Conservation (phyloP, 2,797 vertebrate species). For the Remorina albescens region DNA sequence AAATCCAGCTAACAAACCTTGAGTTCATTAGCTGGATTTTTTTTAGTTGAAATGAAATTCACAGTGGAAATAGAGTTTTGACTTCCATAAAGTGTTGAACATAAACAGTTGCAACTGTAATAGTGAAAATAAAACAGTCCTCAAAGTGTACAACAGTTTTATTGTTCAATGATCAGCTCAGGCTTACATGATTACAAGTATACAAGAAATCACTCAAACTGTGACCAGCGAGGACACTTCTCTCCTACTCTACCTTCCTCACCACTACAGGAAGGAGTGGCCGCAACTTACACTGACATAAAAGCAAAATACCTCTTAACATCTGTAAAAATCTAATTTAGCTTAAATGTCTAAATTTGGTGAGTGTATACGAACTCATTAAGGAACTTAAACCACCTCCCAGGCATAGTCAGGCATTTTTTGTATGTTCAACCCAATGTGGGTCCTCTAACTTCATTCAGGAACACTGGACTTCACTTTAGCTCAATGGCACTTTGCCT, state of each 20-base stretch:
- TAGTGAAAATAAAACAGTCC: slow-evolving; percentile 5
- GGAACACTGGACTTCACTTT: slow-evolving; percentile 6
- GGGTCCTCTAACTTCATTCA: slow-evolving; percentile 49
- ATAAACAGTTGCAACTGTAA: background rate
- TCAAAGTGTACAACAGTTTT: slow-evolving; percentile 81
- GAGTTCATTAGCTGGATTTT: no score
- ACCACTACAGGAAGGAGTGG: slow-evolving; percentile 21
- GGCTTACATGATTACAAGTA: slow-evolving; percentile 80
- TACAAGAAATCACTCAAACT: slow-evolving; percentile 75
- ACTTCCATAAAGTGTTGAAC: background rate
- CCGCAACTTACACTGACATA: slow-evolving; percentile 37
- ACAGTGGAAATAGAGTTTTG: background rate
- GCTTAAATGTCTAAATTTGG: slow-evolving; percentile 10
- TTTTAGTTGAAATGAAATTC: no score
- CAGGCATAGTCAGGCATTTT: slow-evolving; percentile 3
- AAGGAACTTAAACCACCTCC: slow-evolving; percentile 7
- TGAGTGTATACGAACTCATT: slow-evolving; percentile 9
- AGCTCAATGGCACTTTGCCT: slow-evolving; percentile 19
- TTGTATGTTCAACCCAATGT: slow-evolving; percentile 71
- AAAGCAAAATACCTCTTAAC: slow-evolving; percentile 44
- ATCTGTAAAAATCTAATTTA: slow-evolving; percentile 37
- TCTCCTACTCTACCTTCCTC: slow-evolving; percentile 25
- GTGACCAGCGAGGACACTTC: slow-evolving; percentile 62
- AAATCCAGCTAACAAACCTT: no score
- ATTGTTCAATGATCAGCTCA: slow-evolving; percentile 80